Base-by-base conservation (phyloP, 2,888 invertebrate genomes). In the Pseudanteris insignis region DNA sequence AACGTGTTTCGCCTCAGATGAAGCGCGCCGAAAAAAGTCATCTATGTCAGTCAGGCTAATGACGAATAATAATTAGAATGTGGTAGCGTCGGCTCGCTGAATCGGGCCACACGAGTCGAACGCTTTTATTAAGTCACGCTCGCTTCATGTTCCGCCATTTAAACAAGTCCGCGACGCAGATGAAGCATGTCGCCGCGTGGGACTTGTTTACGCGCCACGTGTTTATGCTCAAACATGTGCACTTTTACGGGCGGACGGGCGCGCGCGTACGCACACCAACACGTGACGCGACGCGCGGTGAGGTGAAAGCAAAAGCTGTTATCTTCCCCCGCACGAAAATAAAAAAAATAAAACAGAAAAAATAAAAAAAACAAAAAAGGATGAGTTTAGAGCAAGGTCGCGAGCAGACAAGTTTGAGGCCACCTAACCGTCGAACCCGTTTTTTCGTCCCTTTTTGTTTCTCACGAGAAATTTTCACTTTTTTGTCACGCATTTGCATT, bases 221-320 rank as follows among this genome's bases (percentile, higher is more conserved):
- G 50, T 44, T 44, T 44, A 44, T 36, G 43, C 25, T 24, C 38
- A 28, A 10, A 36, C 32, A 46, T 46, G 28, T 30, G 34, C 34
- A 25, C 24, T 24, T 10, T 14, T 46, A 26, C 28, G 28, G 33
- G 38, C 14, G 18, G 18, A 29, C 3, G 21, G 26, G 18, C 15
- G 38, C 24, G n/a, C 21, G 11, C 37, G 9, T 2, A 14, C 13
- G 26, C 13, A 21, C 25, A 18, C 8, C 13, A 28, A 32, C 33
- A 12, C 33, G 50, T 50, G 58, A 58, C 50, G 44, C 32, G 44
- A 50, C 47, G 41, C 50, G 34, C 32, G 44, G 26, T 14, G 11
- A 21, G 46, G 58, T 58, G 58, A 58, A 58, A 51, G 58, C 58
- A 58, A 58, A 51, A 50, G 58, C 51, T 21, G 43, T 28, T 15